Evolutionary conservation across 2,888 invertebrate genomes (phyloP).

Genomic region (Plagiodera versicolora): DNA sequence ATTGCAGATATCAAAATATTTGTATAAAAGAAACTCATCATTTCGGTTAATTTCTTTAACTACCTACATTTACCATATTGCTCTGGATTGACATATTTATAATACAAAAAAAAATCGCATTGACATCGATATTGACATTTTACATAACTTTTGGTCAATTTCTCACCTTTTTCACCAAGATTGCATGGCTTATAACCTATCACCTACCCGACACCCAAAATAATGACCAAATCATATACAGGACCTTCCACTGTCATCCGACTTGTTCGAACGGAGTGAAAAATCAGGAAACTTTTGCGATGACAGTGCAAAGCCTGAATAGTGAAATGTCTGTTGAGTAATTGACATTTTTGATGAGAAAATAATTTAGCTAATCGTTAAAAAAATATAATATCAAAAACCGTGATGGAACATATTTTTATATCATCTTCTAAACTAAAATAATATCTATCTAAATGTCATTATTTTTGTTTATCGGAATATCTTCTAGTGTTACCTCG

Average conservation of each 20-base stretch:
- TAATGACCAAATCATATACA: slow-evolving; percentile 38
- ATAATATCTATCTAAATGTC: slow-evolving; percentile 34
- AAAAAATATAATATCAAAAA: slow-evolving; percentile 27
- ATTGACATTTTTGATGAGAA: slow-evolving; percentile 35
- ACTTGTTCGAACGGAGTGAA: too few relatives aligned
- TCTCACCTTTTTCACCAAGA: slow-evolving; percentile 42
- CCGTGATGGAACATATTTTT: slow-evolving; percentile 20
- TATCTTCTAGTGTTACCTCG: slow-evolving; percentile 39
- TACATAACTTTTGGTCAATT: slow-evolving; percentile 54
- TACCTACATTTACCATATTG: slow-evolving; percentile 57
- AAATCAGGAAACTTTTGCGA: too few relatives aligned
- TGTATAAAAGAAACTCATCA: slow-evolving; percentile 48
- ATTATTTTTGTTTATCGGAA: slow-evolving; percentile 47
- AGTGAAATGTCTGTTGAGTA: slow-evolving; percentile 26
- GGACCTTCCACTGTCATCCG: slow-evolving; percentile 12
- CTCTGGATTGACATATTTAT: slow-evolving; percentile 55
- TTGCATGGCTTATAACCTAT: slow-evolving; percentile 30
- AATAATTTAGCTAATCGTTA: slow-evolving; percentile 19
- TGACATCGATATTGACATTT: slow-evolving; percentile 57
- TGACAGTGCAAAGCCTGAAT: slow-evolving; percentile 19
- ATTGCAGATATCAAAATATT: slow-evolving; percentile 54
- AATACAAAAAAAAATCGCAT: slow-evolving; percentile 50
- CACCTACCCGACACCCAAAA: slow-evolving; percentile 44
- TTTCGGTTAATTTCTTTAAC: slow-evolving; percentile 47
- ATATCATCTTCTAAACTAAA: slow-evolving; percentile 18